These are phyloP conservation scores for Nannobrachium achirus DNA, from an alignment of 2,113 vertebrate species.

Conservation along the genomic window DNA sequence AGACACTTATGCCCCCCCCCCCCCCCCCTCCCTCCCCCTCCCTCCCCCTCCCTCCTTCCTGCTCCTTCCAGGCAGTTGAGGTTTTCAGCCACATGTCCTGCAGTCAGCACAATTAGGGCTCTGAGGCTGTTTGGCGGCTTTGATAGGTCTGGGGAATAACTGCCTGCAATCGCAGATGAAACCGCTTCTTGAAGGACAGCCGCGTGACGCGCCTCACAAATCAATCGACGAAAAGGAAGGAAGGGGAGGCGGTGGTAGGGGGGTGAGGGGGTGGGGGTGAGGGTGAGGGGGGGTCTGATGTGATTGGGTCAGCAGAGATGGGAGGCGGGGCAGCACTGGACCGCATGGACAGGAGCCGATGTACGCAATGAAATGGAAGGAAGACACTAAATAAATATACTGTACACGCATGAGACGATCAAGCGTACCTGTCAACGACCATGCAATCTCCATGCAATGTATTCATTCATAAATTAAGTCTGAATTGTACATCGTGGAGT, in stretches of 20 bases:
- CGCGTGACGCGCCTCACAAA: constrained; percentile 48
- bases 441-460: no score
- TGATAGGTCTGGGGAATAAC: constrained; percentile 52
- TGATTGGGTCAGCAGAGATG: constrained; percentile 41
- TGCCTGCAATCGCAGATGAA: constrained; percentile 41
- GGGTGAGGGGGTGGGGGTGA: neutral
- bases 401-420: neutral
- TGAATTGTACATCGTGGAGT: no score
- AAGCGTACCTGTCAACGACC: no score
- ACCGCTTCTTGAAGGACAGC: constrained; percentile 62
- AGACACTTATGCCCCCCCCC: no score
- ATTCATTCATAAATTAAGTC: no score
- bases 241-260: no score
- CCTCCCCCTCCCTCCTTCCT: no score
- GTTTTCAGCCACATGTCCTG: constrained; percentile 35
- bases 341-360: neutral
- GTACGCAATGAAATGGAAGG: no score
- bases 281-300: constrained; percentile 14
- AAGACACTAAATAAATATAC: no score
- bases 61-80: no score
- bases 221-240: constrained; percentile 31
- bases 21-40: no score
- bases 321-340: neutral
- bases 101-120: constrained; percentile 62
- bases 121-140: constrained; percentile 31